phyloP scores from a whole-genome alignment of 1,140 invertebrate species.

The Eriocheir sinensis region DNA sequence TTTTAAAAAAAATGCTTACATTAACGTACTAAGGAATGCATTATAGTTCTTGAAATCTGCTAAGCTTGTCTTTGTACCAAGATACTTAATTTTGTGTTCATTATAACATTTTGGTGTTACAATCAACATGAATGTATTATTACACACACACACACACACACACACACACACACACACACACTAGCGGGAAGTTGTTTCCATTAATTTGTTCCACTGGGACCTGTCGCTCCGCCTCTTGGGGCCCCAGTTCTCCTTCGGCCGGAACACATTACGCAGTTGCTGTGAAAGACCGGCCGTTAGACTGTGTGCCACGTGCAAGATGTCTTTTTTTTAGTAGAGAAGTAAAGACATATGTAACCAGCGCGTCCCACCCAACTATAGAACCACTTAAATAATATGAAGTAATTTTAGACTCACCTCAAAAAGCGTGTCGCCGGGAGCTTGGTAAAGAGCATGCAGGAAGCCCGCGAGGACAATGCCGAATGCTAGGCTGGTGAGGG shows the following conservation, averaged over 20 bases:
- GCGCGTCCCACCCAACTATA: not conserved
- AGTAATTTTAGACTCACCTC: conserved; percentile 33
- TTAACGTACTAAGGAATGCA: too few species aligned
- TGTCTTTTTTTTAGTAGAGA: not conserved
- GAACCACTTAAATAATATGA: not conserved
- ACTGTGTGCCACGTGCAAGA: not conserved
- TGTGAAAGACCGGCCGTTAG: conserved; percentile 5
- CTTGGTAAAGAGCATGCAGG: conserved; percentile 34
- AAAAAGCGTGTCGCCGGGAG: not conserved
- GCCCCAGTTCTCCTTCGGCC: conserved; percentile 67
- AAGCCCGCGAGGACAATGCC: conserved; percentile 49
- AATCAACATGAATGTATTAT: too few species aligned
- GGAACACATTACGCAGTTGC: conserved; percentile 63
- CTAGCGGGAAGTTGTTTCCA: not conserved
- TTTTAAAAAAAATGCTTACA: too few species aligned
- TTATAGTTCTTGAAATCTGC: too few species aligned
- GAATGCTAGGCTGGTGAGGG: conserved; percentile 27
- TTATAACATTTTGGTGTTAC: too few species aligned
- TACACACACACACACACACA: not conserved
- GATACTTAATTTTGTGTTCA: too few species aligned
- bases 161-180: not conserved
- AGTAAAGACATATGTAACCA: not conserved
- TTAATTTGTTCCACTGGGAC: conserved; percentile 46
- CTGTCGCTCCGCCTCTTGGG: conserved; percentile 57
- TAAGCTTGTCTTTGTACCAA: too few species aligned